Base-by-base conservation (phyloP, 2,113 vertebrate species). In the Camelus dromedarius region DNA sequence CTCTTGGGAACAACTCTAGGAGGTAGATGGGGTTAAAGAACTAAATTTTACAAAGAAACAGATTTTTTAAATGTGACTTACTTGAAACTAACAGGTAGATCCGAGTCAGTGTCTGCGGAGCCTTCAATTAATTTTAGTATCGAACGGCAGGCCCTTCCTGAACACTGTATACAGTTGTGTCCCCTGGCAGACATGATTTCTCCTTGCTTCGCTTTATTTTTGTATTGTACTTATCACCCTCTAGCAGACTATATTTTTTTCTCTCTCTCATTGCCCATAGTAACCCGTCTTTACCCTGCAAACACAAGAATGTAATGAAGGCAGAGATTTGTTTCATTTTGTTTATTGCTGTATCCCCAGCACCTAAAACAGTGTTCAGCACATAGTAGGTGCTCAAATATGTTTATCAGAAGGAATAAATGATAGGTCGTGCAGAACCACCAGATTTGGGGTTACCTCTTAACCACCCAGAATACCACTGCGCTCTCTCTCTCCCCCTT, bases 1-100 rank as follows among this genome's bases (percentile, higher is more conserved):
- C 30, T 95, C 13, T 82, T 76, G 9, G 4, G 69, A 87, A 66
- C 35, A 93, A 48, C 8, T 30, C 64, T 76, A 8, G 62, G 54
- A 91, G 18, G 32, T 95, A 91, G n/a, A 79, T 91, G 81, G 46
- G 6, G 15, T 90, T 90, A 62, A 84, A 50, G 60, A 89, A 75
- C 35, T 85, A 30, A 35, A n/a, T 91, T 94, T 94, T 81, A 64
- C 26, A 42, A 24, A 54, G 28, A 67, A 82, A 77, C 54, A 35
- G 42, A 16, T 70, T 85, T 82, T 94, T 72, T 15, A 67, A 89
- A 58, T 80, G 15, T 85, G 42, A 72, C 16, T 26, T 35, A 46
- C 56, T 92, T 18, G n/a, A 60, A 93, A 62, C 22, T 46, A 91
- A 52, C 50, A 64, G 70, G 88, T 26, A 83, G 56, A 76, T 35